Base-by-base conservation (phyloP, 2,113 vertebrate genomes). In the Natator depressus region DNA sequence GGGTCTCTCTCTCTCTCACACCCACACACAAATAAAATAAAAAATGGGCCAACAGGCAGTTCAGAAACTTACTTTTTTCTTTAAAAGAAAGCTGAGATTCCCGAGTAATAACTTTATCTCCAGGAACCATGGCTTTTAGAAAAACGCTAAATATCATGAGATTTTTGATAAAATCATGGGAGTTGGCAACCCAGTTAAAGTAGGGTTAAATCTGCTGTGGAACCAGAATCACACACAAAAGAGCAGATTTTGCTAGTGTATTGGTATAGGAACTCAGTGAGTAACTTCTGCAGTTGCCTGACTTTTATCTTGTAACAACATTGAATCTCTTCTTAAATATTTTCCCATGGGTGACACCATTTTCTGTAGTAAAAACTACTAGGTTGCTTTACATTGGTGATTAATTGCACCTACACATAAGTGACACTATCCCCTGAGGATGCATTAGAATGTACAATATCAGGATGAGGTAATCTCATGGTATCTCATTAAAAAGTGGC, bases 341-440 rank as follows among this genome's bases (percentile, higher is more conserved):
- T 31, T 17, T 42, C 14, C 3, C 2, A 13, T 9, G 16, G 19
- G 27, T n/a, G 38, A 46, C 16, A 1, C 27, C 11, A 35, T 57
- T 14, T 72, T 69, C 38, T 13, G 49, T 59, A 47, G 46, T n/a
- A 29, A 0, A 2, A 42, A 46, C 59, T 11, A 29, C 0, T 5
- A 42, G 65, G 46, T 17, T 5, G 8, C 35, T 31, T 24, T 19
- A 59, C 2, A n/a, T n/a, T 9, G 11, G 50, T 24, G 55, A 57
- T 1, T 6, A 0, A 0, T 35, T 27, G 31, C 13, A 54, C 80
- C 20, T 27, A 35, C 29, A 24, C 0, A 2, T 1, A 0, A 13
- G 49, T 46, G 55, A 35, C 55, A 10, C 38, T 7, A 3, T 24
- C 62, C 24, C 47, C n/a, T 5, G 7, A 20, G 16, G 55, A 2